Conservation (phyloP, 1,140 invertebrate genomes). For the Dinothrombium tinctorium region DNA sequence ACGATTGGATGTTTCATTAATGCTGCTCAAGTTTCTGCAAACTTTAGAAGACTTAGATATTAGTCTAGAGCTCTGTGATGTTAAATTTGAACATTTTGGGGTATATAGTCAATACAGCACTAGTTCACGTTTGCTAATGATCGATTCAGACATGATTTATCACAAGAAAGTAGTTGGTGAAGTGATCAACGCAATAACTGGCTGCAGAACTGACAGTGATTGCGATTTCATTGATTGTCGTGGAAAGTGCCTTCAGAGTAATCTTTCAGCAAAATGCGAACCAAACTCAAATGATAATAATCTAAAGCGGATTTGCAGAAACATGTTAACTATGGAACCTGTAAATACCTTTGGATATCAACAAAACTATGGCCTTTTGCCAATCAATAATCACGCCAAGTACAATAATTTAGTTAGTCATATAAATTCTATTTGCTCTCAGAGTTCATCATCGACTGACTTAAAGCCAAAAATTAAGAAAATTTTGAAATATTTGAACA, state of each 20-base stretch:
- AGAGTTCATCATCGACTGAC: too few species aligned
- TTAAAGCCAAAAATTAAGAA: too few species aligned
- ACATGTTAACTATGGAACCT: too few species aligned
- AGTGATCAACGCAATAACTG: background rate
- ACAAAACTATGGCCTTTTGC: too few species aligned
- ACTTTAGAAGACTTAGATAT: conserved; percentile 11
- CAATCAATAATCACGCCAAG: too few species aligned
- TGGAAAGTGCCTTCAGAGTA: conserved; percentile 1
- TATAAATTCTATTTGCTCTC: too few species aligned
- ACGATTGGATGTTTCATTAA: background rate
- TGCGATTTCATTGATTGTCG: conserved; percentile 12
- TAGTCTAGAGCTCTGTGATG: conserved; percentile 20
- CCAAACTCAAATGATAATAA: conserved; percentile 5
- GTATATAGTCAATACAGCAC: background rate
- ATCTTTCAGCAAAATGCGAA: background rate
- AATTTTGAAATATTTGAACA: too few species aligned
- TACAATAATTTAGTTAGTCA: too few species aligned
- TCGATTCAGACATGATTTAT: conserved; percentile 11
- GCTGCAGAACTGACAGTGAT: conserved; percentile 5
- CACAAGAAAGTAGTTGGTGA: background rate
- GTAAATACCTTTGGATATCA: too few species aligned
- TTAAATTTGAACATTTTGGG: conserved; percentile 21
- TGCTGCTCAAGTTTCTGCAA: conserved; percentile 14
- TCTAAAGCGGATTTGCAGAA: conserved; percentile 9
- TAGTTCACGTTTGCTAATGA: background rate